Evolutionary conservation across 2,888 invertebrate species (phyloP), one percentile per base, ranked within the genome.

Genomic region (Dicyrtoma fusca): DNA sequence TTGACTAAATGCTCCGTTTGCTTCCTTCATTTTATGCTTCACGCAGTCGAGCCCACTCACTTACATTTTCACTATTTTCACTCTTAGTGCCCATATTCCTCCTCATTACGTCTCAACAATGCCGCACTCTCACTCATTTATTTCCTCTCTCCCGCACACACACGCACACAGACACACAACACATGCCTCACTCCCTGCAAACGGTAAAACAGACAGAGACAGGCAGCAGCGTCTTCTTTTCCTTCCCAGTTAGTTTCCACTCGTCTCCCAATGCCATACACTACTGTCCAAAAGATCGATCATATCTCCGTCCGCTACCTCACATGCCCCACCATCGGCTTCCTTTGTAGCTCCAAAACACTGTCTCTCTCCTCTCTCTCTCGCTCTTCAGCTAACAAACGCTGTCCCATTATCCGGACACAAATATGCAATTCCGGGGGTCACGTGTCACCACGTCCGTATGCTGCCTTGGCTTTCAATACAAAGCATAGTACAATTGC

Each of bases 1-100:
- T 75, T 77, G 79, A 77, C 79, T 79, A 79, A 77, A 79, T 79
- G 79, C 76, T 77, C 77, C 77, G 79, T 76, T 79, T 77, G 75
- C 76, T 77, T 76, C 73, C 75, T 77, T 79, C 77, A 79, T 79
- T 79, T 79, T 77, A 79, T 79, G 78, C 77, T 76, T 74, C 74
- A 77, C 75, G 74, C 75, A 76, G 74, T 77, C 76, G 75, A 76
- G 69, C 75, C 65, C 26, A 66, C 71, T 75, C 71, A 68, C 71
- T 65, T 68, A 73, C 75, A 74, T 74, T 75, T 74, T 75, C 64
- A 23, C 47, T 44, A 26, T 57, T 51, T n/a, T 51, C 21, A 51
- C 19, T 55, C 55, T 51, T 21, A 74, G 72, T 74, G 66, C 73
- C 72, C 72, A 57, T 61, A 59, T 72, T 65, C 65, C 71, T 65